These are phyloP conservation scores for Geotrupes spiniger DNA, from an alignment of 2,888 invertebrate genomes.

Conservation along the genomic window DNA sequence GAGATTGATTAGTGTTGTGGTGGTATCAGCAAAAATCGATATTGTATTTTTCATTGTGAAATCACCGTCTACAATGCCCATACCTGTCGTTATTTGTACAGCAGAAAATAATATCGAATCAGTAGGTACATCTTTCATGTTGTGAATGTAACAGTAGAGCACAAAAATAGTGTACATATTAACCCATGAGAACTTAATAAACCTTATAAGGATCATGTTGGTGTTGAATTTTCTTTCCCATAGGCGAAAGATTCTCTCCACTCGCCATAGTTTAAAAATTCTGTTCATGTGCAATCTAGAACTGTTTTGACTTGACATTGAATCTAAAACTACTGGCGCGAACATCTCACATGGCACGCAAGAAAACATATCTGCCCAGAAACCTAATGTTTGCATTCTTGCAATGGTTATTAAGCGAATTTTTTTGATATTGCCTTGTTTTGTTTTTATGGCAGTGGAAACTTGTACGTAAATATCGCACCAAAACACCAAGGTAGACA, in stretches of 20 bases:
- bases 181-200: conserved; percentile 14
- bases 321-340: conserved; percentile 14
- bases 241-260: conserved; percentile 13
- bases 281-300: conserved; percentile 22
- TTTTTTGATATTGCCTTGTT: conserved; percentile 1
- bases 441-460: conserved; percentile 15
- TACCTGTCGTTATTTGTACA: conserved; percentile 8
- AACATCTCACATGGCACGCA: conserved; percentile 17
- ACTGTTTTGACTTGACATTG: conserved; percentile 7
- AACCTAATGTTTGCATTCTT: conserved; percentile 11
- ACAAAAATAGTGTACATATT: conserved; percentile 10
- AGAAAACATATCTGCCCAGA: conserved; percentile 16
- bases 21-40: not conserved
- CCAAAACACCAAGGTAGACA: conserved; percentile 11
- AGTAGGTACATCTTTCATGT: not conserved
- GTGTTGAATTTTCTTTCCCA: conserved; percentile 15
- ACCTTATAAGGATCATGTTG: conserved; percentile 14
- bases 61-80: not conserved
- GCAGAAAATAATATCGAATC: conserved; percentile 9
- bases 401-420: conserved; percentile 7
- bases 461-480: conserved; percentile 19
- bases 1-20: conserved; percentile 2
- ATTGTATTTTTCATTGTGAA: conserved; percentile 9
- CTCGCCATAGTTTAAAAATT: conserved; percentile 23
- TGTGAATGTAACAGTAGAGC: conserved; percentile 7